phyloP scores from a whole-genome alignment of 2,797 vertebrate genomes.

The Nothura maculosa region DNA sequence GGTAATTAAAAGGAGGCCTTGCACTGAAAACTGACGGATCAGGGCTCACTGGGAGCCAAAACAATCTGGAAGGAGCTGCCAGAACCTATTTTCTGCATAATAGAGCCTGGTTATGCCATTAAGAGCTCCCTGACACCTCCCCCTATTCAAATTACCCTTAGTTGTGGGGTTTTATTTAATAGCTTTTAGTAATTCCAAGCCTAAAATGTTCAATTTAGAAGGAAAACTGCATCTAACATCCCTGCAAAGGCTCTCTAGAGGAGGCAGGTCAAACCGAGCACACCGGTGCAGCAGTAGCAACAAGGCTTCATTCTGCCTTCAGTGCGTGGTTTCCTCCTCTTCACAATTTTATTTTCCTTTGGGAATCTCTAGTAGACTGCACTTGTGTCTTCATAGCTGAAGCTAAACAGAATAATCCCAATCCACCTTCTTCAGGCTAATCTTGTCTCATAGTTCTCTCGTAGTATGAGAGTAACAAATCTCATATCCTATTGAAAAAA shows the following conservation, averaged over 20 bases:
- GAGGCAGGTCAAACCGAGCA: not conserved
- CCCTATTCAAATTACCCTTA: not conserved
- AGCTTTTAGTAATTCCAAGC: conserved; percentile 33
- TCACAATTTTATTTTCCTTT: conserved; percentile 14
- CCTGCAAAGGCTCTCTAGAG: not conserved
- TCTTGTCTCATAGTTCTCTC: conserved; percentile 14
- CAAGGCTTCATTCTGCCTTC: not conserved
- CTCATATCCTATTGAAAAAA: conserved; percentile 37
- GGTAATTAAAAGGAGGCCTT: conserved; percentile 55
- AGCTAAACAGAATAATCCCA: conserved; percentile 47
- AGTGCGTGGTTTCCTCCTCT: conserved; percentile 3
- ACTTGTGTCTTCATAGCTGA: conserved; percentile 7
- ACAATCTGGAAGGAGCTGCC: conserved; percentile 27
- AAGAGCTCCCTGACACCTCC: conserved; percentile 38
- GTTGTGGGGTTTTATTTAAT: conserved; percentile 36
- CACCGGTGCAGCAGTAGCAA: conserved; percentile 1
- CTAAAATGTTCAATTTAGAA: conserved; percentile 19
- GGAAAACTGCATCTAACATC: conserved; percentile 5
- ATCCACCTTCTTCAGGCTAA: conserved; percentile 1
- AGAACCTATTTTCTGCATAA: conserved; percentile 55
- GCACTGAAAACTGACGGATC: conserved; percentile 6
- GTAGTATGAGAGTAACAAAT: not conserved
- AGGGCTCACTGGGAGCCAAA: conserved; percentile 3
- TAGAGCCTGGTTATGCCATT: conserved; percentile 40
- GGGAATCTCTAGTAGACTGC: conserved; percentile 13